Evolutionary conservation across 2,888 invertebrate genomes (phyloP), one percentile per base, ranked within the genome.

Genomic region (Unio pictorum): DNA sequence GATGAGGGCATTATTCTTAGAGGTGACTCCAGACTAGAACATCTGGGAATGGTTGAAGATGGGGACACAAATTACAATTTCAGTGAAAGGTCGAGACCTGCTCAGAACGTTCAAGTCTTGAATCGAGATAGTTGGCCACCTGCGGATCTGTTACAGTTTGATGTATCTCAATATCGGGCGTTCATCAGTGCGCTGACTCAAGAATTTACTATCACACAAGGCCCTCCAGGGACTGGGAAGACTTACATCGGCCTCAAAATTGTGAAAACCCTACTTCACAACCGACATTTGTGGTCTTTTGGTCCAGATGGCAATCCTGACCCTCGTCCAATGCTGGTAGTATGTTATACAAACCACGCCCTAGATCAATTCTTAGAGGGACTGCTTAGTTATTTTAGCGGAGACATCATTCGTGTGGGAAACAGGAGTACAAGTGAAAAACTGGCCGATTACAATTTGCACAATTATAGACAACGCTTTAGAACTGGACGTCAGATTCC

Each of bases 181-280:
- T 68, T 89, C 15, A 79, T 81, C 61, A 79, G 80, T 11, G 87
- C 87, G 3, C 72, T 90, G 15, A 86, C 86, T 20, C 81, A 81
- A 64, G 87, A 89, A 64, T 80, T 89, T 70, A 83, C 86, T 6
- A 72, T 89, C n/a, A 87, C 89, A 54, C 89, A 89, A 80, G 89
- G 96, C 0, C 96, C 96, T 0, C 96, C 96, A 0, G 96, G 96
- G 5, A 96, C 96, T 0, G 96, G 96, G 0, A 96, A 96, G 91
- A 95, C 96, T 0, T 94, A 92, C 87, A 88, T 96, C 76, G 95
- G 95, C 0, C 90, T 95, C 55, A 93, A 94, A 91, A 93, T 96
- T 26, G 93, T 94, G 0, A 80, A 86, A 64, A 78, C 93, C 0
- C 86, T 96, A 54, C 88, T 95, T 2, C 89, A 92, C 71, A 95